Evolutionary conservation across 2,888 invertebrate genomes (phyloP).

Genomic region (Lagria hirta): DNA sequence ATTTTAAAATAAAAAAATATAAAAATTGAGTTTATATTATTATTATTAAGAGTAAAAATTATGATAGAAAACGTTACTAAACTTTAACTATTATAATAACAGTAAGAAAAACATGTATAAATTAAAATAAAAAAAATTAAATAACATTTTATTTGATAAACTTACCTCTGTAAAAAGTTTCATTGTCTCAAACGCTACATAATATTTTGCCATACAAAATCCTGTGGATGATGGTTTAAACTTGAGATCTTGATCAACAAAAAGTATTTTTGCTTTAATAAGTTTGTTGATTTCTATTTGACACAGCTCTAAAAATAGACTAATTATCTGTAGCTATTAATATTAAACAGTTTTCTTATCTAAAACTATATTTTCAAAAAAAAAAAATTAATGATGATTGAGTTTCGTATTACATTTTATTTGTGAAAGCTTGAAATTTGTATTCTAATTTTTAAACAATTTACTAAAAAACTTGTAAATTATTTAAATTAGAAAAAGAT

Average conservation of each 20-base stretch:
- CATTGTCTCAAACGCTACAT: slow-evolving; percentile 73
- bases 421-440: too few species aligned
- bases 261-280: slow-evolving; percentile 63
- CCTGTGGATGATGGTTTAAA: slow-evolving; percentile 67
- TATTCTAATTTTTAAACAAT: too few species aligned
- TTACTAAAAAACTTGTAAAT: too few species aligned
- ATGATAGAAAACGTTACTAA: too few species aligned
- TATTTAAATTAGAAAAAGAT: too few species aligned
- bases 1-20: slow-evolving; percentile 14
- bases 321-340: too few species aligned
- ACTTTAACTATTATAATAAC: too few species aligned
- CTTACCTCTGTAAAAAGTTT: slow-evolving; percentile 66
- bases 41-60: too few species aligned
- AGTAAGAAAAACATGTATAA: not conserved
- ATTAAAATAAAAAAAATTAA: not conserved
- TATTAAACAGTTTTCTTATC: too few species aligned
- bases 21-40: slow-evolving; percentile 2
- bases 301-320: slow-evolving; percentile 68
- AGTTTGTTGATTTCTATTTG: slow-evolving; percentile 70
- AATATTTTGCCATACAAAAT: slow-evolving; percentile 71
- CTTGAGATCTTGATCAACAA: slow-evolving; percentile 59
- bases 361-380: too few species aligned
- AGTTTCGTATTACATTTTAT: too few species aligned
- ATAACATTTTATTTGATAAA: slow-evolving; percentile 3
- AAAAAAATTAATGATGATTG: too few species aligned